Evolutionary conservation across 1,140 invertebrate species (phyloP).

Genomic region (Arion vulgaris): DNA sequence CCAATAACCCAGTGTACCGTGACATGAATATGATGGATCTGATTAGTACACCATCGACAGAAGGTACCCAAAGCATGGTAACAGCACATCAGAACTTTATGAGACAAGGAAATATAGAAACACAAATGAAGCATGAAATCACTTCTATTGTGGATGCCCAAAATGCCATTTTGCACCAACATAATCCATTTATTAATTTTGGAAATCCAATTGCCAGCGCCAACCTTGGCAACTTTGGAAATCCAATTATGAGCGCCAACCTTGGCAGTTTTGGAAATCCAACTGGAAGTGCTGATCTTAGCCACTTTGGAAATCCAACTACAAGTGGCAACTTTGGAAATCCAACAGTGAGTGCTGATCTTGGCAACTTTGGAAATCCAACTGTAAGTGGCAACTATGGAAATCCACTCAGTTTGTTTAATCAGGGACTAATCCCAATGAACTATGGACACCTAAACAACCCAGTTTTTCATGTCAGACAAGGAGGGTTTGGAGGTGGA

Average conservation of each 20-base stretch:
- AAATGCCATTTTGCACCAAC: background rate
- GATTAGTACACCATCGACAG: background rate
- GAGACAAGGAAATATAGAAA: background rate
- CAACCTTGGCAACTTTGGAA: background rate
- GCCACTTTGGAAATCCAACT: no score
- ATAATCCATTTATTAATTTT: background rate
- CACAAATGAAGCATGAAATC: background rate
- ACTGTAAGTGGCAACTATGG: background rate
- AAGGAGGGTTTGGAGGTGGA: background rate
- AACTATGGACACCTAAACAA: background rate
- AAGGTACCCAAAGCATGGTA: background rate
- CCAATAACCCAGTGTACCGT: constrained; percentile 20
- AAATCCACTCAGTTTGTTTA: background rate
- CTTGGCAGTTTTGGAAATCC: background rate
- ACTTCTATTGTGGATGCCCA: background rate
- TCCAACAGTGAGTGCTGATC: background rate
- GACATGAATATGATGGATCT: constrained; percentile 39
- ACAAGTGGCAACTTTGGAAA: background rate
- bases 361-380: background rate
- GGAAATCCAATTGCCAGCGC: background rate
- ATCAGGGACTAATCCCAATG: background rate
- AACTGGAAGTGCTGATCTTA: background rate
- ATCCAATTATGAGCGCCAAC: no score
- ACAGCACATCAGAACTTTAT: background rate
- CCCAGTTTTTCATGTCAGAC: background rate